These are phyloP conservation scores for Pterostichus niger DNA, from an alignment of 2,888 invertebrate genomes.

Conservation along the genomic window DNA sequence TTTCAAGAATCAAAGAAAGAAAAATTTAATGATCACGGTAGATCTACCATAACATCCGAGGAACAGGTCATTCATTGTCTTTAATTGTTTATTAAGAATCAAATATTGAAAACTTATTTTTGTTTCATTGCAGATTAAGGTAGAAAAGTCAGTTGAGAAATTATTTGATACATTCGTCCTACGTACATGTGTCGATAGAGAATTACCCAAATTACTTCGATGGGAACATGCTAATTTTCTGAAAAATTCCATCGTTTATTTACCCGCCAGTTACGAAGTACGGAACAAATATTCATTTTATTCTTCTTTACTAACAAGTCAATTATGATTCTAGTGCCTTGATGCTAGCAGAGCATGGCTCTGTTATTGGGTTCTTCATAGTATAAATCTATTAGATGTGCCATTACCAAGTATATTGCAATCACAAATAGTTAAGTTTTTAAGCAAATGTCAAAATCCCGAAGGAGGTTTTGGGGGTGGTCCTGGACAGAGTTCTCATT, in stretches of 20 bases:
- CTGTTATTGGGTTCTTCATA: conserved; percentile 97
- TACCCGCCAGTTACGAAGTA: conserved; percentile 86
- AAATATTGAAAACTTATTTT: conserved; percentile 66
- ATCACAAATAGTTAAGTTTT: conserved; percentile 80
- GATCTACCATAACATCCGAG: conserved; percentile 79
- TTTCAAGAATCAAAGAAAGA: conserved; percentile 75
- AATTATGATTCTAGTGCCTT: conserved; percentile 80
- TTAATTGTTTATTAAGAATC: conserved; percentile 64
- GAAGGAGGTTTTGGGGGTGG: conserved; percentile 97
- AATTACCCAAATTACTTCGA: conserved; percentile 82
- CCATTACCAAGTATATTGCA: conserved; percentile 80
- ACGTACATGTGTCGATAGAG: conserved; percentile 78
- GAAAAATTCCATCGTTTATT: conserved; percentile 82
- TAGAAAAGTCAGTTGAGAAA: conserved; percentile 80
- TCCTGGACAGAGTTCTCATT: conserved; percentile 93
- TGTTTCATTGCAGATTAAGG: conserved; percentile 77
- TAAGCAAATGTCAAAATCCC: conserved; percentile 86
- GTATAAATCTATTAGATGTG: conserved; percentile 88
- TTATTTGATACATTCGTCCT: conserved; percentile 78
- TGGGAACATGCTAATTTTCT: conserved; percentile 84
- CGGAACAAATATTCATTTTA: conserved; percentile 70
- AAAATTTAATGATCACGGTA: conserved; percentile 81
- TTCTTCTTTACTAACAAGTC: conserved; percentile 64
- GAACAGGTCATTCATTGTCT: conserved; percentile 79
- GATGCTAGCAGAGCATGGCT: conserved; percentile 98